These are phyloP conservation scores for Pimpla rufipes DNA, from an alignment of 2,888 invertebrate species.

Conservation along the genomic window DNA sequence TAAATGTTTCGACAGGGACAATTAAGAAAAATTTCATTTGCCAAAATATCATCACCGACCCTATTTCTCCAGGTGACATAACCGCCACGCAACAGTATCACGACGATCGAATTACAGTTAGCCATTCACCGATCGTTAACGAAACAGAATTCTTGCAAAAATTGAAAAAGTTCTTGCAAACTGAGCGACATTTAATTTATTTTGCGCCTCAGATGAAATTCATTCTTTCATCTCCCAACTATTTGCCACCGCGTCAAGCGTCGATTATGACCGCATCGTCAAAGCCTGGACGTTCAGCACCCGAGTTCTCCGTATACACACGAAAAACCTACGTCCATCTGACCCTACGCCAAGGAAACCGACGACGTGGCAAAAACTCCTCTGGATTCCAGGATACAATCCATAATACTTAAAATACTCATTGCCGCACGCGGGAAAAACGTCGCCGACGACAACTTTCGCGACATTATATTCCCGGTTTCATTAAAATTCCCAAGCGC, in stretches of 20 bases:
- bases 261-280: neutral
- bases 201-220: neutral
- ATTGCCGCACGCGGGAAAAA: conserved; percentile 53
- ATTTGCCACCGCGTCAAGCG: neutral
- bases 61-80: too few relatives aligned
- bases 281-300: neutral
- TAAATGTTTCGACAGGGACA: too few relatives aligned
- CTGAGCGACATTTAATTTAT: too few relatives aligned
- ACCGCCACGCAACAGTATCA: too few relatives aligned
- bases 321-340: neutral
- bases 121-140: too few relatives aligned
- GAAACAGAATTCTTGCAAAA: too few relatives aligned
- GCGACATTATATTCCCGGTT: conserved; percentile 47
- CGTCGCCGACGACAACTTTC: conserved; percentile 26
- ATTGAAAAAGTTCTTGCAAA: too few relatives aligned
- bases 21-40: too few relatives aligned
- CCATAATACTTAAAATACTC: conserved; percentile 48
- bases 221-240: neutral
- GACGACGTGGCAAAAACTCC: neutral
- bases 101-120: too few relatives aligned
- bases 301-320: neutral
- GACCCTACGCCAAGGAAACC: neutral
- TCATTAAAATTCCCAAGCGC: conserved; percentile 68
- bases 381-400: conserved; percentile 48
- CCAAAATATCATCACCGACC: too few relatives aligned